phyloP scores from a whole-genome alignment of 2,888 invertebrate genomes.

The Bugulina stolonifera region DNA sequence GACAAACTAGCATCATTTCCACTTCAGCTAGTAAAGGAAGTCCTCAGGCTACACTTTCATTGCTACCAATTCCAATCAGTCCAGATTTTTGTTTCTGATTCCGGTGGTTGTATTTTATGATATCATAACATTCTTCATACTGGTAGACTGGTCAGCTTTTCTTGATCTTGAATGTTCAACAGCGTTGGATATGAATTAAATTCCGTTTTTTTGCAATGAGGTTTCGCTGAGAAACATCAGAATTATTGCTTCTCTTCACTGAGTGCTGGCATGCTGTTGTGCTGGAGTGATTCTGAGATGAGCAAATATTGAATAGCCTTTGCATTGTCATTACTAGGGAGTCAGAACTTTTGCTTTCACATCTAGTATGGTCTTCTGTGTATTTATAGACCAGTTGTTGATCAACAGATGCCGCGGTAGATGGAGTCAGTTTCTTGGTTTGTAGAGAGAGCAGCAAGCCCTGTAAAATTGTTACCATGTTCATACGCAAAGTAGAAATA shows the following conservation, averaged over 20 bases:
- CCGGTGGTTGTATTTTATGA: background rate
- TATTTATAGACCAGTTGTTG: no score
- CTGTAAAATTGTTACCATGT: no score
- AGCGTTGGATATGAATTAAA: no score
- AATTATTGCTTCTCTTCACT: no score
- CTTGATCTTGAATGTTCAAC: no score
- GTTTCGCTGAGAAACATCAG: no score
- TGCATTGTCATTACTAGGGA: background rate
- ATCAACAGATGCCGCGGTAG: background rate
- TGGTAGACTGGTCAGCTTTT: no score
- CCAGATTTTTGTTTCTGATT: background rate
- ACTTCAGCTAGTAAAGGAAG: no score
- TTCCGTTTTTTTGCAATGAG: no score
- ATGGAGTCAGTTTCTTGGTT: background rate
- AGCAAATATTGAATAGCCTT: background rate
- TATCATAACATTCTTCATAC: background rate
- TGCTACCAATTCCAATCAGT: background rate
- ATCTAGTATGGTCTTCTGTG: background rate
- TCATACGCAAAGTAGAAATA: no score
- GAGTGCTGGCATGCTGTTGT: background rate
- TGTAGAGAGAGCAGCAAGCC: no score
- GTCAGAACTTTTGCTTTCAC: background rate
- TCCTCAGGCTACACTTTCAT: background rate
- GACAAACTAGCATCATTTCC: background rate
- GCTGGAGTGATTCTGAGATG: background rate